Evolutionary conservation across 1,140 invertebrate species (phyloP), one percentile per base, ranked within the genome.

Genomic region (Manduca sexta): DNA sequence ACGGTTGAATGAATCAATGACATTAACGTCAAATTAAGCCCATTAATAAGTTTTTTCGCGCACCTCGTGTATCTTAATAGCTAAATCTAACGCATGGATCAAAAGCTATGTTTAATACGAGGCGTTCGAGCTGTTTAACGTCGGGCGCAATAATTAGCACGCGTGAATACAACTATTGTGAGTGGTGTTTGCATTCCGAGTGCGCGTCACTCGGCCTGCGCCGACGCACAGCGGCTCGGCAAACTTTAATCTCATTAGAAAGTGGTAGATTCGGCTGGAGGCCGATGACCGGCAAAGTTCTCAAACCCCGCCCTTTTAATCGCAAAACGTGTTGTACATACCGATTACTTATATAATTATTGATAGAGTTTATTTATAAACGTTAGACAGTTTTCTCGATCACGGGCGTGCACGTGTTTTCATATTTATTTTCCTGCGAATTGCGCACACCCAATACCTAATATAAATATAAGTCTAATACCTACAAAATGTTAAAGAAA

Each of bases 181-280:
- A 35, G 42, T 48, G 31, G 52, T 37, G 52, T 42, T 53, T 64
- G 69, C 63, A 71, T 62, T 64, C 62, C 51, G 48, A 44, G 41
- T 56, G 53, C 60, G 52, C 52, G 62, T 70, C 70, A 69, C 69
- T 30, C 26, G 21, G 34, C 61, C 60, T 56, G 65, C 64, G 62
- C 63, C 52, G 54, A 67, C 56, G 53, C 56, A 45, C 49, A 49
- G 60, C 62, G 64, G 53, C 56, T 43, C 49, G 50, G 60, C 62
- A 65, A 76, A 71, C 64, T 75, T 70, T 74, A 81, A 68, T 76
- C 66, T 69, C 69, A 74, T 84, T 84, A 84, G 77, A 81, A 84
- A 82, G 80, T 81, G 60, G 62, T 72, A 76, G 70, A 81, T 84
- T 84, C 58, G 74, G 69, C 63, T 65, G 54, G 66, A 54, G 79